Evolutionary conservation across 2,888 invertebrate species (phyloP), one percentile per base, ranked within the genome.

Genomic region (Anthophora plumipes): DNA sequence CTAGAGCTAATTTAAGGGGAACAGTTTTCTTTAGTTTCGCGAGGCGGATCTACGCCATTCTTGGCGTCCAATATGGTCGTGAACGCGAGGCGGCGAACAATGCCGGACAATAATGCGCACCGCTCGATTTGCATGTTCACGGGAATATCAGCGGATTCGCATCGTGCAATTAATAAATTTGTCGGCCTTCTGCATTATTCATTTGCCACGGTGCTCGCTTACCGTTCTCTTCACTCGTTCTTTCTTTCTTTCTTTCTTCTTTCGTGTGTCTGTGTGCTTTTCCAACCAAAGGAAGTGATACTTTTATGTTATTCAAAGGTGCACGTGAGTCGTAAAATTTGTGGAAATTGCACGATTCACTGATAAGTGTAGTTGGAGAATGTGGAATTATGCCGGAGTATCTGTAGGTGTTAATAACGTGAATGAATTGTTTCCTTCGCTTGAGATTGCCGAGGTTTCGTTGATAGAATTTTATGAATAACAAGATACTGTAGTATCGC

Each of bases 161-260:
- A 85, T 88, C 72, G 82, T 68, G 82, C 88, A 89, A 89, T 89
- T 89, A 89, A 89, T 89, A 89, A 89, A 89, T 89, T 88, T 86
- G 87, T 89, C 82, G 69, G 69, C 37, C 67, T 77, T 22, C 25
- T 88, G 85, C 81, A 88, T 88, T 88, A 88, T 88, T 85, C 86
- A 88, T 85, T 64, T 46, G 64, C 72, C 75, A 66, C 70, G 68
- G 72, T 71, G 48, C 57, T 64, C 68, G 75, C 72, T 31, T 54
- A 52, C 70, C 39, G 61, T 75, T 68, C 64, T 50, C 50, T 37
- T 37, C 54, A 9, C 39, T 31, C 46, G 25, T 8, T 41, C 64
- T 3, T 39, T 73, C 41, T n/a, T 55, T 22, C 20, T 48, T 14
- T 31, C 22, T 14, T n/a, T 12, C 11, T 1, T 20, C 7, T 60